Percentiles rank a stretch among this genome's conserved stretches.
Evolutionary conservation across 1,140 invertebrate genomes (phyloP).

Genomic region (Radopholus similis): DNA sequence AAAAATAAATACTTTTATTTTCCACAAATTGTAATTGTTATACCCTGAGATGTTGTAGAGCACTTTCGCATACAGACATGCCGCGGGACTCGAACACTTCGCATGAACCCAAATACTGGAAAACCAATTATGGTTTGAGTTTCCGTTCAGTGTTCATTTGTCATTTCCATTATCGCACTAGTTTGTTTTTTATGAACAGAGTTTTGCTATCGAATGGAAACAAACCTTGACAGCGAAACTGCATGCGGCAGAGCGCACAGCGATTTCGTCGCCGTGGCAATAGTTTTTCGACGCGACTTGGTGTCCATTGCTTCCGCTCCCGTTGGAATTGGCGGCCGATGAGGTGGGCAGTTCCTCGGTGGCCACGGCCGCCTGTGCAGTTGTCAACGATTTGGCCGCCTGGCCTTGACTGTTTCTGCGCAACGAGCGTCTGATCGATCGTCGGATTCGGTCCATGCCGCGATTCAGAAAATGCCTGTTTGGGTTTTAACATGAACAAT

Average conservation of each 20-base stretch:
- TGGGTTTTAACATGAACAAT: slow-evolving; percentile 27
- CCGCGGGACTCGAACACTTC: slow-evolving; percentile 98
- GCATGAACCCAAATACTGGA: slow-evolving; percentile 90
- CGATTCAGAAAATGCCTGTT: slow-evolving; percentile 42
- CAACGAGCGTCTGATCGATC: slow-evolving; percentile 87
- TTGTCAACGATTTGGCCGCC: slow-evolving; percentile 64
- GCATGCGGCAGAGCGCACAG: slow-evolving; percentile 88
- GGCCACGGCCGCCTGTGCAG: slow-evolving; percentile 68
- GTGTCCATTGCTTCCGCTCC: slow-evolving; percentile 12
- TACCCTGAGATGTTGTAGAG: slow-evolving; percentile 74
- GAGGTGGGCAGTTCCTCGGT: slow-evolving; percentile 52
- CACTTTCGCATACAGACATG: slow-evolving; percentile 98
- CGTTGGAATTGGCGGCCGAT: neutral
- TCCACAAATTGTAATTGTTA: too few species aligned
- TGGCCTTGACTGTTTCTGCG: slow-evolving; percentile 61
- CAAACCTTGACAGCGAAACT: slow-evolving; percentile 87
- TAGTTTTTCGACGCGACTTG: slow-evolving; percentile 76
- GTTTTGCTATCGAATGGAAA: neutral
- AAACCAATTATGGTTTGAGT: slow-evolving; percentile 47
- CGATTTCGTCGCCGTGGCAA: slow-evolving; percentile 94
- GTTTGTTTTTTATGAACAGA: neutral
- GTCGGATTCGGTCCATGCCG: slow-evolving; percentile 80
- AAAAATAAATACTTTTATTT: slow-evolving; percentile 8
- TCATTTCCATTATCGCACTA: neutral
- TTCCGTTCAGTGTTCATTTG: neutral